Evolutionary conservation across 1,140 invertebrate species (phyloP), one percentile per base, ranked within the genome.

Genomic region (Pissodes strobi): DNA sequence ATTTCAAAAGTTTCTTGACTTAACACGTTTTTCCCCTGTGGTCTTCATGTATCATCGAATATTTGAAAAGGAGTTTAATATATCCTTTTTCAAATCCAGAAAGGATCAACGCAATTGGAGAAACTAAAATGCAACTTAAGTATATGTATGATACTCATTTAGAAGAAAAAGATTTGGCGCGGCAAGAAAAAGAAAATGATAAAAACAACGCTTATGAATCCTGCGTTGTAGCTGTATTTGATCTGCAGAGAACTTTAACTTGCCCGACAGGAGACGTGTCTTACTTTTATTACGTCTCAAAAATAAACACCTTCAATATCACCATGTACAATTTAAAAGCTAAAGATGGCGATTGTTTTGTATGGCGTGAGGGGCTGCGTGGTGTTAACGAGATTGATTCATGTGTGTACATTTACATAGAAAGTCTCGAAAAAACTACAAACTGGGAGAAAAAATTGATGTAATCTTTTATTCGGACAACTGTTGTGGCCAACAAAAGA

Each of bases 331-430:
- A 80, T 43, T 41, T 77, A 9, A 66, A 49, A 19, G 74, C 63
- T n/a, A 64, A 70, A 18, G 18, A 34, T 22, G 39, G n/a, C 10
- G n/a, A 45, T 10, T 77, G 79, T 55, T 80, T 74, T 65, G 69
- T 81, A 21, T 83, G 81, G 79, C 69, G 68, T 3, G 67, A 78
- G 49, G 80, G 68, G 17, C 74, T 76, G 34, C 70, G 78, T 49
- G 78, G 76, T 5, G 72, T 76, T 13, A 78, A 74, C 39, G 77
- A 79, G 71, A 82, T 82, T 59, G 75, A 74, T 17, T 69, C 73
- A 3, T 66, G 64, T 53, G 19, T 51, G 5, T 51, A 23, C 23
- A 8, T n/a, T n/a, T n/a, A n/a, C n/a, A n/a, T n/a, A n/a, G n/a
- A n/a, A n/a, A n/a, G n/a, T n/a, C n/a, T n/a, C 30, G 30, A 51